These are phyloP conservation scores for Pavo muticus DNA, from an alignment of 2,113 vertebrate genomes.

Conservation along the genomic window DNA sequence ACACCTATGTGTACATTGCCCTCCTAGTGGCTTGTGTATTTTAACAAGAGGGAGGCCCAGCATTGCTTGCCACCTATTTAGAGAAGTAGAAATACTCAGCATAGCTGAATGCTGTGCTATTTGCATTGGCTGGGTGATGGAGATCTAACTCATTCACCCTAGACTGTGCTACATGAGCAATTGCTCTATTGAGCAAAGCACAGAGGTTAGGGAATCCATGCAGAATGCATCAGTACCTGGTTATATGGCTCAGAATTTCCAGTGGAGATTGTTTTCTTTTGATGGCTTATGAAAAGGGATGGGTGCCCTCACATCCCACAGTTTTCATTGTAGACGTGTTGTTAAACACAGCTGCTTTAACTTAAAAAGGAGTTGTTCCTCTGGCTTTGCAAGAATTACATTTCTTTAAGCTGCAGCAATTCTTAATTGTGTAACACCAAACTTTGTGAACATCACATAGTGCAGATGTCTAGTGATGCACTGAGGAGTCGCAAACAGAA, in stretches of 20 bases:
- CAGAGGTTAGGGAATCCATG: background rate
- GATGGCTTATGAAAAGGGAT: background rate
- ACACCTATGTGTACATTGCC: background rate
- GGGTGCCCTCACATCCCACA: background rate
- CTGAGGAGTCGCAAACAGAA: background rate
- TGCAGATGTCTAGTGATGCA: accelerated
- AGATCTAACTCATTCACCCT: background rate
- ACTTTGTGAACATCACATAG: background rate
- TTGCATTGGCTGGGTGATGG: background rate
- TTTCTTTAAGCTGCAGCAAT: background rate
- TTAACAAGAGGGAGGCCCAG: background rate
- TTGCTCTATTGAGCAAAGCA: background rate
- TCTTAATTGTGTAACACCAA: background rate
- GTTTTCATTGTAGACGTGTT: background rate
- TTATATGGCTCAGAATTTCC: background rate
- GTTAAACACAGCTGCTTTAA: background rate
- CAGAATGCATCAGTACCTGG: background rate
- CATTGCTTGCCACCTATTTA: background rate
- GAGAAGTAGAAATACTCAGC: background rate
- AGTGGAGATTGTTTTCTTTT: background rate
- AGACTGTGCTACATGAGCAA: background rate
- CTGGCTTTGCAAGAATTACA: background rate
- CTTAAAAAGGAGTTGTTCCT: background rate
- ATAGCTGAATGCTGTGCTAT: background rate
- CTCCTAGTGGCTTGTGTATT: background rate